A percentile compares a stretch with the other conserved stretches of the same genome.
Conservation (phyloP, 2,797 vertebrate species). For the Podargus strigoides region DNA sequence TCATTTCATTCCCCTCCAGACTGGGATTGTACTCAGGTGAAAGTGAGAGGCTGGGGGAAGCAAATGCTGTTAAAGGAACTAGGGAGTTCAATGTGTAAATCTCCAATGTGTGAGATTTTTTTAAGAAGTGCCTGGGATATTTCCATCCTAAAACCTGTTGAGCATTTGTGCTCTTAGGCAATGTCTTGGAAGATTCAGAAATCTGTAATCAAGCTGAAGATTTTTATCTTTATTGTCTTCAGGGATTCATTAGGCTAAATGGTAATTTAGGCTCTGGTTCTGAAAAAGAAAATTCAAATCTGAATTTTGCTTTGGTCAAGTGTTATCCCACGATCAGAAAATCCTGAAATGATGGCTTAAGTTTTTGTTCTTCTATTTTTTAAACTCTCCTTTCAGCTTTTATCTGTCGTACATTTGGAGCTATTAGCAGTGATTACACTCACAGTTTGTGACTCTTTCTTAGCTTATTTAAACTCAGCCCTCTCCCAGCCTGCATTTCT, state of each 20-base stretch:
- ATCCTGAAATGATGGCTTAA: background rate
- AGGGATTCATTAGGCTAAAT: background rate
- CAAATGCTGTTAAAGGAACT: background rate
- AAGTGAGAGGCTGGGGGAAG: background rate
- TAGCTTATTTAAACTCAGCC: conserved; percentile 21
- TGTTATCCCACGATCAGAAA: background rate
- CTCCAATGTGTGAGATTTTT: background rate
- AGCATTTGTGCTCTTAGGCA: background rate
- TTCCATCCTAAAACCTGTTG: background rate
- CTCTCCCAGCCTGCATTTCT: background rate
- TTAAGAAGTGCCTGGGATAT: background rate
- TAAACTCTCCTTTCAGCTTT: background rate
- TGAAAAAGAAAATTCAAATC: background rate
- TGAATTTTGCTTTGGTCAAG: background rate
- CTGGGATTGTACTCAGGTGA: background rate
- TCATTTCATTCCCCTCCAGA: background rate
- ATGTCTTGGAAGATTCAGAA: rapidly evolving
- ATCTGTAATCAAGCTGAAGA: background rate
- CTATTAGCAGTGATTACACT: conserved; percentile 11
- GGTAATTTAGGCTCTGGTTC: background rate
- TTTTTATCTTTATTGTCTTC: background rate
- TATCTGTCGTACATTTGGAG: background rate
- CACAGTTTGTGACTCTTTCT: conserved; percentile 5
- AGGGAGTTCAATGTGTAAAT: background rate
- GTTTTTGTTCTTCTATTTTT: background rate